A percentile compares a stretch with the other conserved stretches of the same genome.
Conservation (phyloP, 2,113 vertebrate species). For the Chitala chitala region DNA sequence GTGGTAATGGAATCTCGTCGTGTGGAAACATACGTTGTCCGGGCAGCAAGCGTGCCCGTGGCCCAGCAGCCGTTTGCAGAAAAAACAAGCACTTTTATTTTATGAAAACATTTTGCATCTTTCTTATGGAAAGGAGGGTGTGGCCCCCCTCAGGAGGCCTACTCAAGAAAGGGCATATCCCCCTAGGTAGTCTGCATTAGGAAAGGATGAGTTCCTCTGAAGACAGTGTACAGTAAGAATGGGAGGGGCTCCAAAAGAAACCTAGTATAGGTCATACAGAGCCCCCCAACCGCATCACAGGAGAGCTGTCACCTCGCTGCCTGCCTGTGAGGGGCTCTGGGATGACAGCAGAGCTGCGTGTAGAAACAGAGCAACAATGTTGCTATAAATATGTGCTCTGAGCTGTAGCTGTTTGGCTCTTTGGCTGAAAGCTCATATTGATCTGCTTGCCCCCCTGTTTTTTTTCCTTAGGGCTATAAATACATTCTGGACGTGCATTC, state of each 20-base stretch:
- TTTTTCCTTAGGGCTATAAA: conserved; percentile 25
- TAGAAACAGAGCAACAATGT: neutral
- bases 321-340: neutral
- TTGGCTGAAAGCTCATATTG: conserved; percentile 21
- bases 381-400: conserved; percentile 15
- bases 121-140: too few species aligned
- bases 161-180: too few species aligned
- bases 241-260: neutral
- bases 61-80: too few species aligned
- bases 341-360: neutral
- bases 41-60: too few species aligned
- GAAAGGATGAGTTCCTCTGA: too few species aligned
- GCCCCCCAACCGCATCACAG: neutral
- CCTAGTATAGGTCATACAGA: neutral
- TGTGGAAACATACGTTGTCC: too few species aligned
- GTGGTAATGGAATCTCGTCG: too few species aligned
- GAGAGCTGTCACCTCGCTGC: neutral
- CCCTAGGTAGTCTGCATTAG: too few species aligned
- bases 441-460: conserved; percentile 15
- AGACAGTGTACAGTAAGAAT: too few species aligned
- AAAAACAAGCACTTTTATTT: too few species aligned
- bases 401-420: conserved; percentile 17
- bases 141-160: too few species aligned
- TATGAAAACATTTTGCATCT: too few species aligned
- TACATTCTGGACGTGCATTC: conserved; percentile 23